Percentiles rank a stretch among this genome's conserved stretches.
These are phyloP conservation scores for Drosophila multiciliata DNA, from an alignment of 2,888 invertebrate genomes.

Conservation along the genomic window DNA sequence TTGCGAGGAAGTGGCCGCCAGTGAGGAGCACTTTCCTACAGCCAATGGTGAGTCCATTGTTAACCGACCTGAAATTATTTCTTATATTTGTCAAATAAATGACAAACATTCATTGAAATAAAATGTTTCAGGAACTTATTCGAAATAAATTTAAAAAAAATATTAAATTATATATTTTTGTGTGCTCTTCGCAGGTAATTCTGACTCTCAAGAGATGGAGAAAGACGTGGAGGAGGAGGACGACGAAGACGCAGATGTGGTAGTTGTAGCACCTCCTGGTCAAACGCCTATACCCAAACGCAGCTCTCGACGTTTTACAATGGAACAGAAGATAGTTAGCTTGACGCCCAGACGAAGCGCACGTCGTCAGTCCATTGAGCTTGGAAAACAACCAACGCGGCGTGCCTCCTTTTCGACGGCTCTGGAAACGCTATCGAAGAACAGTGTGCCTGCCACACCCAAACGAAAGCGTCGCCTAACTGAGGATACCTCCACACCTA, in stretches of 20 bases:
- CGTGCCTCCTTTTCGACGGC: slow-evolving; percentile 55
- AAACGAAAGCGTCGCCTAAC: slow-evolving; percentile 50
- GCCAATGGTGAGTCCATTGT: slow-evolving; percentile 19
- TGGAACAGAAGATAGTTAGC: slow-evolving; percentile 25
- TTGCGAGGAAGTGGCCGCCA: slow-evolving; percentile 40
- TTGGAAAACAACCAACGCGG: slow-evolving; percentile 34
- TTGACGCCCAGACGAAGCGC: slow-evolving; percentile 49
- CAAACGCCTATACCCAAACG: slow-evolving; percentile 36
- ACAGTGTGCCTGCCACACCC: slow-evolving; percentile 29
- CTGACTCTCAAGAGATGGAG: background rate
- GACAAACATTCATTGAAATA: background rate
- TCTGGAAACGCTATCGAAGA: slow-evolving; percentile 5
- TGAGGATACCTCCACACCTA: slow-evolving; percentile 49
- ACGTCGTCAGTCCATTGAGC: slow-evolving; percentile 49
- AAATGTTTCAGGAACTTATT: background rate
- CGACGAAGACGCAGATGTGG: background rate
- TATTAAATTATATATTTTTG: background rate
- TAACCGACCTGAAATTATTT: background rate
- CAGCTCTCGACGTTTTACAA: slow-evolving; percentile 36
- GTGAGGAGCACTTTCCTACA: background rate
- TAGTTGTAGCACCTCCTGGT: slow-evolving; percentile 10
- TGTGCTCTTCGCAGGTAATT: background rate
- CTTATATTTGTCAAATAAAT: background rate
- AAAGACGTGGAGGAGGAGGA: background rate
- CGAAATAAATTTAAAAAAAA: background rate